Base-by-base conservation (phyloP, 2,888 invertebrate species). In the Cryptus viduatorius region DNA sequence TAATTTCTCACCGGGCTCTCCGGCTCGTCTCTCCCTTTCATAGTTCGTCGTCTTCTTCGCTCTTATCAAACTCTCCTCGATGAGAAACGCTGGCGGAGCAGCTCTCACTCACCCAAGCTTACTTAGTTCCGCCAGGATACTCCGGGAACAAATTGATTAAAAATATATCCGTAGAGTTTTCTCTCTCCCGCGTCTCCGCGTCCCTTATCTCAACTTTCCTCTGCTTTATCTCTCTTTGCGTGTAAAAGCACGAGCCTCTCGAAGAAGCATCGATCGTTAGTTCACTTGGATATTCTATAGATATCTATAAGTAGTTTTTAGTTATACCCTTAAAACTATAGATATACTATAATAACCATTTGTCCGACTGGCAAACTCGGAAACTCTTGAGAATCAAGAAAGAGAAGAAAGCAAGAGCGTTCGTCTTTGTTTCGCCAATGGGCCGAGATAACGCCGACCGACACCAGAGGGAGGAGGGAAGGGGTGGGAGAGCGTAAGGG, bases 1-100 rank as follows among this genome's bases (percentile, higher is more conserved):
- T 90, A 89, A 89, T 90, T 88, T 88, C 88, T 75, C 79, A 67
- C 79, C 61, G 56, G 78, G 73, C 29, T 75, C 83, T 79, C 69
- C 16, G 44, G 68, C 71, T 75, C 79, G 68, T 76, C 75, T 50
- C 59, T 56, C 42, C 65, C 59, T 31, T 61, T 46, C 78, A 56
- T 48, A 50, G 31, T 50, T 67, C 37, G 29, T 67, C 53, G 61
- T 65, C 44, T 50, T 65, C 44, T 56, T 46, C 48, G 3, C 48
- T 7, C 71, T 24, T 46, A 16, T 83, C 48, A 31, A 64, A 61
- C 46, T 64, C 42, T 64, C 42, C 71, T 69, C 16, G 46, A 53
- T 44, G 37, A 37, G 53, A 44, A 64, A 44, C 48, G 44, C 68
- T 61, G 3, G 24, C 31, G 59, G 44, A n/a, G 8, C 46, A n/a